Evolutionary conservation across 2,888 invertebrate genomes (phyloP).

Genomic region (Tubulanus polymorphus): DNA sequence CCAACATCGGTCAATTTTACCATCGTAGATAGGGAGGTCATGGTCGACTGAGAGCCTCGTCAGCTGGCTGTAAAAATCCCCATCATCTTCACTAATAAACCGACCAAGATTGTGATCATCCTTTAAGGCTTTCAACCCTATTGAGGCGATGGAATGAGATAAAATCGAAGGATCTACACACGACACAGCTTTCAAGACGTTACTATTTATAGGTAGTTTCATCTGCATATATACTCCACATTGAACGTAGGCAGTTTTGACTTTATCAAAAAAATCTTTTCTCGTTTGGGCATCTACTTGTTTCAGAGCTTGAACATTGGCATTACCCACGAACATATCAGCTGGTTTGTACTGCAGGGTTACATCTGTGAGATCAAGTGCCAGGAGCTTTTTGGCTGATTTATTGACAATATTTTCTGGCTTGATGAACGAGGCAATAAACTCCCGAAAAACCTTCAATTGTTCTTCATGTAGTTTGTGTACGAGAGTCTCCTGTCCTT

Average conservation of each 20-base stretch:
- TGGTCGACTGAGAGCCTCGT: no score
- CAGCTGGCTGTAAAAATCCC: no score
- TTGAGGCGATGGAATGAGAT: conserved; percentile 15
- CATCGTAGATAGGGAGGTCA: no score
- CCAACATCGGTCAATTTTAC: no score
- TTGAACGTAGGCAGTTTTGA: conserved; percentile 9
- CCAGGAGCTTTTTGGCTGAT: background rate
- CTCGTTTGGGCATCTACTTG: no score
- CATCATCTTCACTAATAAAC: no score
- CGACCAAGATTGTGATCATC: no score
- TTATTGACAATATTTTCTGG: background rate
- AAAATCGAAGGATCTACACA: conserved; percentile 18
- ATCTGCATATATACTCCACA: conserved; percentile 15
- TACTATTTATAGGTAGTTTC: conserved; percentile 21
- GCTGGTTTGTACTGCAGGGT: background rate
- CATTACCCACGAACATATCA: background rate
- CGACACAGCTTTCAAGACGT: no score
- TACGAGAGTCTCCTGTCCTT: background rate
- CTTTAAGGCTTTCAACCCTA: no score
- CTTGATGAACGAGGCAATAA: background rate
- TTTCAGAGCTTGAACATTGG: no score
- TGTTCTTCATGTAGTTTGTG: background rate
- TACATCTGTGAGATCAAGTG: background rate
- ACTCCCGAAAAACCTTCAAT: background rate
- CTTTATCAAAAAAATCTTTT: conserved; percentile 5